Evolutionary conservation across 1,140 invertebrate genomes (phyloP).

Genomic region (Trinorchestia longiramus): DNA sequence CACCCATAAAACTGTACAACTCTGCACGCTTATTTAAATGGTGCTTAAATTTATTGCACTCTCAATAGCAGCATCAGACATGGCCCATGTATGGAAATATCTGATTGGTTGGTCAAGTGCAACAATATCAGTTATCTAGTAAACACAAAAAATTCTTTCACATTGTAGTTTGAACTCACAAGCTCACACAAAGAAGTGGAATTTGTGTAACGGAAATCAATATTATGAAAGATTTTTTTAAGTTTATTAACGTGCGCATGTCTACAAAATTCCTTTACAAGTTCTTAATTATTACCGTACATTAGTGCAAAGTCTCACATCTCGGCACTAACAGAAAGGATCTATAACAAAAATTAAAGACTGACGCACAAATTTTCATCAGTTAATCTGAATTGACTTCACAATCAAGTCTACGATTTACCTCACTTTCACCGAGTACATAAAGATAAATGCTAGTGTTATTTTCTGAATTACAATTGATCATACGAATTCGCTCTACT

Average conservation of each 20-base stretch:
- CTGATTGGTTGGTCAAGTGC: background rate
- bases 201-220: background rate
- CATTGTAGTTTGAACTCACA: background rate
- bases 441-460: background rate
- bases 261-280: background rate
- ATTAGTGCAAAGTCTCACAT: background rate
- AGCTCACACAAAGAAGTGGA: background rate
- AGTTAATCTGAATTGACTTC: background rate
- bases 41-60: background rate
- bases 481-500: background rate
- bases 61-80: background rate
- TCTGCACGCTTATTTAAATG: background rate
- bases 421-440: background rate
- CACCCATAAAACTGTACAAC: background rate
- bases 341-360: background rate
- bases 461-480: background rate
- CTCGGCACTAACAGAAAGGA: background rate
- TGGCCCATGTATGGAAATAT: background rate
- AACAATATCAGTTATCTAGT: background rate
- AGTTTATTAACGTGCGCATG: background rate
- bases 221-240: background rate
- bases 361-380: background rate
- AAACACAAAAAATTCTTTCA: background rate
- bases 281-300: background rate
- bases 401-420: background rate